These are phyloP conservation scores for Oscheius sp. DNA, from an alignment of 2,888 invertebrate species.

Conservation along the genomic window DNA sequence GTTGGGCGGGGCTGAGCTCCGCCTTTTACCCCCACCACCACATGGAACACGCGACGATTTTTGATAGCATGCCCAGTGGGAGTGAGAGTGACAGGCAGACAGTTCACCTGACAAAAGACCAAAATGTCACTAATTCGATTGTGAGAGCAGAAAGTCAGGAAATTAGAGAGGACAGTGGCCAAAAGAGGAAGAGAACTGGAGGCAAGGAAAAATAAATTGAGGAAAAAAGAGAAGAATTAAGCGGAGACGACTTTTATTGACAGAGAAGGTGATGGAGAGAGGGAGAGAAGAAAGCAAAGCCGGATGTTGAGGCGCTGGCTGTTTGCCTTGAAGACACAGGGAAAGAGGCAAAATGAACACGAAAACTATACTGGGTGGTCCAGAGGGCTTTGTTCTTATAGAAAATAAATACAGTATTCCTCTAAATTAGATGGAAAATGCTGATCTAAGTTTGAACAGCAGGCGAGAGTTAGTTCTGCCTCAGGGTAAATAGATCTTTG, in stretches of 20 bases:
- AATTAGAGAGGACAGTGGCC: not conserved
- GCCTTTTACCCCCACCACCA: constrained; percentile 1
- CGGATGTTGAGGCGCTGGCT: constrained; percentile 17
- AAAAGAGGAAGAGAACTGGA: not conserved
- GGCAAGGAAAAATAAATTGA: not conserved
- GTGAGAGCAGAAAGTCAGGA: not conserved
- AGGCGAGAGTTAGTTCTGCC: too few relatives aligned
- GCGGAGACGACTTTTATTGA: constrained; percentile 14
- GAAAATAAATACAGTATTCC: too few relatives aligned
- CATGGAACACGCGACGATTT: not conserved
- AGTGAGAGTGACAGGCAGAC: not conserved
- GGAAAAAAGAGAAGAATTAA: not conserved
- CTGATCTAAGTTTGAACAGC: too few relatives aligned
- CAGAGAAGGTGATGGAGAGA: not conserved
- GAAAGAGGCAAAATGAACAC: too few relatives aligned
- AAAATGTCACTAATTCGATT: not conserved
- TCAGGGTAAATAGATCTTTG: too few relatives aligned
- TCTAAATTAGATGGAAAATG: too few relatives aligned
- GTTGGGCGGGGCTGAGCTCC: constrained; percentile 28
- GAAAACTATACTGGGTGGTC: too few relatives aligned
- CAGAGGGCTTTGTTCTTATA: too few relatives aligned
- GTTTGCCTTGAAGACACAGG: constrained; percentile 16
- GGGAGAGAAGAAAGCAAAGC: constrained; percentile 9
- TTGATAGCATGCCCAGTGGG: constrained; percentile 11
- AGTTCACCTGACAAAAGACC: constrained; percentile 8